Conservation (phyloP, 2,797 vertebrate genomes). For the Rhynchotus rufescens region DNA sequence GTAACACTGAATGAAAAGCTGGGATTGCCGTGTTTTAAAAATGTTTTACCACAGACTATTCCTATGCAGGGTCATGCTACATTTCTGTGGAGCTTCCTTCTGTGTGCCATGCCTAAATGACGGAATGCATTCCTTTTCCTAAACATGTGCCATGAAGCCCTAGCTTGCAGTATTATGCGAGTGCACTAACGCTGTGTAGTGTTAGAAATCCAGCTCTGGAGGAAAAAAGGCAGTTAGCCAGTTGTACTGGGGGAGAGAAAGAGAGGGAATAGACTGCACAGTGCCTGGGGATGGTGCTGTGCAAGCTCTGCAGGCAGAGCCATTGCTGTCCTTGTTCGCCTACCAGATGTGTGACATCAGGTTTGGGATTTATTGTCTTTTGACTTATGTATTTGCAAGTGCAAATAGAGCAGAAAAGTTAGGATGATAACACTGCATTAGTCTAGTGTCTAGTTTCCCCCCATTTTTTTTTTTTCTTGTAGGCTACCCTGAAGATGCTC, state of each 20-base stretch:
- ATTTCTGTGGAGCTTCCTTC: neutral
- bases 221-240: too few relatives aligned
- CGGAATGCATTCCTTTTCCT: neutral
- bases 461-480: constrained; percentile 57
- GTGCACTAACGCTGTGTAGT: neutral
- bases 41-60: neutral
- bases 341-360: too few relatives aligned
- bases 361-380: too few relatives aligned
- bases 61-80: neutral
- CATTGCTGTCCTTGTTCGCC: too few relatives aligned
- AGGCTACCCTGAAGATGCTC: constrained; percentile 93
- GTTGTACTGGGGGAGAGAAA: too few relatives aligned
- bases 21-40: neutral
- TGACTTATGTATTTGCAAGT: too few relatives aligned
- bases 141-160: neutral
- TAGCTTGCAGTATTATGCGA: accelerated
- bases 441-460: neutral
- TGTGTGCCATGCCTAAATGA: accelerated
- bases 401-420: neutral
- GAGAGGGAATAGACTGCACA: too few relatives aligned
- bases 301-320: too few relatives aligned
- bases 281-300: too few relatives aligned
- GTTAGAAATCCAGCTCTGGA: too few relatives aligned
- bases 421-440: neutral
- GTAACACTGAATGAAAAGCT: neutral